phyloP scores from a whole-genome alignment of 2,888 invertebrate genomes.

The Cinara cedri region DNA sequence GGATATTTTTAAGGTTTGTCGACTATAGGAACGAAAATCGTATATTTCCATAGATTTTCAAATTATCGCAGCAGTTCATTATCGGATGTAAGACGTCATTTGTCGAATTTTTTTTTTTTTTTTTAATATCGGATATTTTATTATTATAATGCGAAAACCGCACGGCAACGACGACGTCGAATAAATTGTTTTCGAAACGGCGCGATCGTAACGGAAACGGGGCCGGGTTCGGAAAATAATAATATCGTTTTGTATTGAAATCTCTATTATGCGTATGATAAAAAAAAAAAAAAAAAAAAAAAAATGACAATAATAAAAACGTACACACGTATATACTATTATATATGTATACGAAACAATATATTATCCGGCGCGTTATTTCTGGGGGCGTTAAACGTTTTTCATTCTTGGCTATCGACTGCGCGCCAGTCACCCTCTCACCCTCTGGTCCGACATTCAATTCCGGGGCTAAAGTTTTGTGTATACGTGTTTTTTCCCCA shows the following conservation, averaged over 20 bases:
- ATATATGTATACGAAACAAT: conserved; percentile 11
- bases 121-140: not conserved
- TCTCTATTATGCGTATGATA: conserved; percentile 1
- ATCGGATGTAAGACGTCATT: not conserved
- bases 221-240: conserved; percentile 16
- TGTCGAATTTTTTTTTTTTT: not conserved
- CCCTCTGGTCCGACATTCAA: conserved; percentile 22
- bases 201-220: not conserved
- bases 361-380: conserved; percentile 24
- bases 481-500: not conserved
- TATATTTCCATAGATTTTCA: too few species aligned
- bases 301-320: too few species aligned
- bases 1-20: too few species aligned
- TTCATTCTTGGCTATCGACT: conserved; percentile 36
- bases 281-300: too few species aligned
- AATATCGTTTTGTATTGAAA: conserved; percentile 20
- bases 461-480: conserved; percentile 5
- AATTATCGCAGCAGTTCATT: not conserved
- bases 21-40: too few species aligned
- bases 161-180: not conserved
- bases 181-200: conserved; percentile 17
- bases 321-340: not conserved
- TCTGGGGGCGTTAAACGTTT: conserved; percentile 52
- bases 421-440: not conserved
- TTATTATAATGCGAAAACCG: not conserved